Base-by-base conservation (phyloP, 2,888 invertebrate species). In the Spilarctia lutea region DNA sequence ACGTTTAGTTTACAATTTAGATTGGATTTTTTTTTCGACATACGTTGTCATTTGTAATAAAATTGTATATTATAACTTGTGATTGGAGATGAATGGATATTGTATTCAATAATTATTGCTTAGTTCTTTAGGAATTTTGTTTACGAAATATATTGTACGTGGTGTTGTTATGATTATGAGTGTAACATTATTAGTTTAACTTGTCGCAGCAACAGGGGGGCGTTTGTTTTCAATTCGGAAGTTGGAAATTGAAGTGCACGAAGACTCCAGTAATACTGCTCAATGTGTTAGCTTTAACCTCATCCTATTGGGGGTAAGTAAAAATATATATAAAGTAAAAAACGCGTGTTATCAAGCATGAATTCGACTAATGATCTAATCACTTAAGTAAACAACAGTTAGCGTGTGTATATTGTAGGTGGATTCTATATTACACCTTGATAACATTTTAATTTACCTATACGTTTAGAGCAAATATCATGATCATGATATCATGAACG, bases 191-290 rank as follows among this genome's bases (percentile, higher is more conserved):
- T 27, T 24, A 69, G 35, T 56, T 35, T 39, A 69, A 27, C 56
- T 33, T n/a, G 52, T 18, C n/a, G 56, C 52, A 13, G 56, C 52
- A 7, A 69, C 39, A 39, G 27, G 42, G 70, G 70, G 63, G 70
- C 70, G 70, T 71, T 71, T 71, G 42, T 63, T 63, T 63, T 71
- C 35, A 45, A 60, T 56, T 56, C 63, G 60, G n/a, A 60, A 70
- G 60, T 70, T 30, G 30, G 35, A 27, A 27, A 13, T 42, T 63
- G 52, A n/a, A 52, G 27, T 52, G 8, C 56, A 56, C 35, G 8
- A 20, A 33, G 60, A 42, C 60, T 71, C 20, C 52, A 52, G 33
- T 63, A 30, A 27, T 27, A n/a, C 60, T 63, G 2, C 30, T 42
- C 18, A 63, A 71, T 71, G 70, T 30, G 13, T 27, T 67, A 48